Conservation (phyloP, 2,113 vertebrate genomes). For the Alosa alosa region DNA sequence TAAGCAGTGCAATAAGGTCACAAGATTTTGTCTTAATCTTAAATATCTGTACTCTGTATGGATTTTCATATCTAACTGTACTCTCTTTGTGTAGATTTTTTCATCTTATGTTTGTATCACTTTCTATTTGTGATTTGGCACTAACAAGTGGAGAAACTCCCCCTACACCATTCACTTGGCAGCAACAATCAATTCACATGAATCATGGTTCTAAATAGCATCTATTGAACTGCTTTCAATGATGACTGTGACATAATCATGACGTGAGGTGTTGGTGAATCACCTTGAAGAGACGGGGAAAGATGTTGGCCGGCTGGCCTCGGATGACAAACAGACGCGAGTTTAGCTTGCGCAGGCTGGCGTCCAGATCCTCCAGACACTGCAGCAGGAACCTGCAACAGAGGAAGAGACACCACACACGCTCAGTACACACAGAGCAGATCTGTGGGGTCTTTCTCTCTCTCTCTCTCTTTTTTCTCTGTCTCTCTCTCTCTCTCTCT, state of each 20-base stretch:
- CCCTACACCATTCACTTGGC: neutral
- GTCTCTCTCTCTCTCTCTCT: neutral
- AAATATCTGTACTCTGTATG: too few relatives aligned
- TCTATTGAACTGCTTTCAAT: neutral
- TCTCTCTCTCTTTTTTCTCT: neutral
- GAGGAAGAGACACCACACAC: neutral
- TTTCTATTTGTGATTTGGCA: neutral
- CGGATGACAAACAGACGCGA: constrained; percentile 59
- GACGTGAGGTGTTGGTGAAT: neutral
- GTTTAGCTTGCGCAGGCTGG: constrained; percentile 56
- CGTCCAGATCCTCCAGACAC: constrained; percentile 58
- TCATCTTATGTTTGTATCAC: too few relatives aligned
- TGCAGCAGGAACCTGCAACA: constrained; percentile 57
- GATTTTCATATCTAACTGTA: too few relatives aligned
- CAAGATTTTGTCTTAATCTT: too few relatives aligned
- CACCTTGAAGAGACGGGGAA: constrained; percentile 60
- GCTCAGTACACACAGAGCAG: neutral
- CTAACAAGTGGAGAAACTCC: neutral
- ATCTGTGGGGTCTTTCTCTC: neutral
- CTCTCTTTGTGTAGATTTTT: too few relatives aligned
- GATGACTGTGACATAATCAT: neutral
- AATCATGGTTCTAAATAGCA: neutral
- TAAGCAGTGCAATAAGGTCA: too few relatives aligned
- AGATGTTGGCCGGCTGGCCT: constrained; percentile 60
- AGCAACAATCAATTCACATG: neutral